These are phyloP conservation scores for Pemphigus obesinymphae DNA, from an alignment of 1,140 invertebrate genomes.

Conservation along the genomic window DNA sequence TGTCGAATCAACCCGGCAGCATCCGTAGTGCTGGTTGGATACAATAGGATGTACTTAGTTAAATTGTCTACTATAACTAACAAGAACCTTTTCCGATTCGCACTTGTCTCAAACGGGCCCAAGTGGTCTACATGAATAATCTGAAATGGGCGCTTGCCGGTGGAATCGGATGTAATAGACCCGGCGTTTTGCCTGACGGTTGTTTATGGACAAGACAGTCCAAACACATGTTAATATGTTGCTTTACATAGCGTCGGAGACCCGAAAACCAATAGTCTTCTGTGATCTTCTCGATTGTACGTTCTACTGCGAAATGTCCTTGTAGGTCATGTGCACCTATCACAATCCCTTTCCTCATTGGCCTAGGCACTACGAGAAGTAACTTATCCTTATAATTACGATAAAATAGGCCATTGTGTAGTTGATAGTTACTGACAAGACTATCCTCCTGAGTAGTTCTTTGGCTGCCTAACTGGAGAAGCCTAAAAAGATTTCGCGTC, in stretches of 20 bases:
- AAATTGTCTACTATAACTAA: slow-evolving; percentile 10
- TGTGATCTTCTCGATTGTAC: not conserved
- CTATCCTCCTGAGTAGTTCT: not conserved
- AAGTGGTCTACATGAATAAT: not conserved
- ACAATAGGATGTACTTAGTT: not conserved
- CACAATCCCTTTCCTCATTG: not conserved
- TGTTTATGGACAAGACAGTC: not conserved
- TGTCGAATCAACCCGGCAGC: not conserved
- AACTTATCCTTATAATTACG: not conserved
- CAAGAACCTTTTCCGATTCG: not conserved
- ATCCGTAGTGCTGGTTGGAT: not conserved
- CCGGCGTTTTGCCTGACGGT: not conserved
- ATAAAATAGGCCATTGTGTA: not conserved
- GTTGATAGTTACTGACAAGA: not conserved
- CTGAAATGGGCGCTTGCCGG: not conserved
- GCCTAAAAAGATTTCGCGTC: no score
- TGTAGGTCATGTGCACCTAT: not conserved
- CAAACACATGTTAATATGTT: not conserved
- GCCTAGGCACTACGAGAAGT: not conserved
- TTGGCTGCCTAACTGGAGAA: not conserved
- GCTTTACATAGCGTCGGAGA: not conserved
- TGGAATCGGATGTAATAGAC: not conserved
- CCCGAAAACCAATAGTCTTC: not conserved
- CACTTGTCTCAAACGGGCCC: not conserved
- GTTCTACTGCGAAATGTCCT: not conserved